Percentiles rank a stretch among this genome's conserved stretches.
Conservation (phyloP, 2,888 invertebrate genomes). For the Epirrhoe tristata region DNA sequence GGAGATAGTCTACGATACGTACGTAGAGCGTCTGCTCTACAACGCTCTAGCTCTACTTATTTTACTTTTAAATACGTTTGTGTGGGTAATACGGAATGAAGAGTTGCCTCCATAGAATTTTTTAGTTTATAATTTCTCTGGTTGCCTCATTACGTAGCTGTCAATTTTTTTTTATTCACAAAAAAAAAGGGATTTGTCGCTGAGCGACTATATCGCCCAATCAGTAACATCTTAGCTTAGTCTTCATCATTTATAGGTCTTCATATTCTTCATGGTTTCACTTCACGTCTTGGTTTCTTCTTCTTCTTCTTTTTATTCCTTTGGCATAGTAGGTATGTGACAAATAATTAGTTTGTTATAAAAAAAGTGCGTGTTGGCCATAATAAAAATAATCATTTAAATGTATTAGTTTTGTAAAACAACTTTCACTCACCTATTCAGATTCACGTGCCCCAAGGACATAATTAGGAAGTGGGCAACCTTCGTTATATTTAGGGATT, state of each 20-base stretch:
- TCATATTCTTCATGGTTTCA: too few relatives aligned
- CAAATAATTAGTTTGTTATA: conserved; percentile 18
- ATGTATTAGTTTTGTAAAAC: conserved; percentile 44
- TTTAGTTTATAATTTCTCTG: too few relatives aligned
- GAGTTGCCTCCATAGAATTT: too few relatives aligned
- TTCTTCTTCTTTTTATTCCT: too few relatives aligned
- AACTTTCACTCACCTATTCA: conserved; percentile 26
- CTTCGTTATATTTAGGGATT: conserved; percentile 20
- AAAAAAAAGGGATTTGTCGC: too few relatives aligned
- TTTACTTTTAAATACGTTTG: too few relatives aligned
- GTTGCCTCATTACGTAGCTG: neutral
- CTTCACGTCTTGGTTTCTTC: too few relatives aligned
- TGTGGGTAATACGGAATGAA: too few relatives aligned
- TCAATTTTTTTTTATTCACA: too few relatives aligned
- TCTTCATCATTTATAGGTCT: too few relatives aligned
- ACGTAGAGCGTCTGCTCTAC: neutral
- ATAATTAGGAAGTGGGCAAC: conserved; percentile 24
- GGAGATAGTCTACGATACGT: neutral
- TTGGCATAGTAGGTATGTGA: conserved; percentile 13
- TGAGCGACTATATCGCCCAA: too few relatives aligned
- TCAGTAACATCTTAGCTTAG: too few relatives aligned
- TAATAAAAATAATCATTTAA: conserved; percentile 53
- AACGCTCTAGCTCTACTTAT: neutral
- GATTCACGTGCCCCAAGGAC: conserved; percentile 45
- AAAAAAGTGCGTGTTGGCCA: conserved; percentile 55